Percentiles rank a stretch among this genome's conserved stretches.
Evolutionary conservation across 2,888 invertebrate species (phyloP).

Genomic region (Clivina fossor): DNA sequence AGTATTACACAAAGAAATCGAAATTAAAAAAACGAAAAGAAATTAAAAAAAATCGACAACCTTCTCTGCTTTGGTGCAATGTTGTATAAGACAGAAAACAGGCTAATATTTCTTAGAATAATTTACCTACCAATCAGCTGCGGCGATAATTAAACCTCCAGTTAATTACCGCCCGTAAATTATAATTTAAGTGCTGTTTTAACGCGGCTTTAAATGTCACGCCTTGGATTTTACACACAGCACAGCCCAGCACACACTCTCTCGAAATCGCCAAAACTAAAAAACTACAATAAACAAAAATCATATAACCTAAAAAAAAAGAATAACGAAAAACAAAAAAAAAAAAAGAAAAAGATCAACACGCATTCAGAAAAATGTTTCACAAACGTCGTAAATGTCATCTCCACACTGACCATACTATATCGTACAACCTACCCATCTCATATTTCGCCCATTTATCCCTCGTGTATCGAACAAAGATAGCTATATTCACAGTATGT

Average conservation of each 20-base stretch:
- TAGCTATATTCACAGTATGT: not conserved
- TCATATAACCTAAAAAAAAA: constrained; percentile 19
- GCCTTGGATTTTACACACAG: constrained; percentile 51
- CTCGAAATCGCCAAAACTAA: constrained; percentile 46
- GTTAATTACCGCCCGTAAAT: constrained; percentile 55
- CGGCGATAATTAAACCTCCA: constrained; percentile 51
- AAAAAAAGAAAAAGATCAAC: constrained; percentile 1
- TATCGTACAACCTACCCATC: constrained; percentile 3
- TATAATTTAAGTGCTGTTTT: constrained; percentile 55
- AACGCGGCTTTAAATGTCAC: constrained; percentile 55
- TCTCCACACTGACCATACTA: constrained; percentile 6
- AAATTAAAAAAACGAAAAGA: too few species aligned
- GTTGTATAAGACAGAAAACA: too few species aligned
- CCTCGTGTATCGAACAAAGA: constrained; percentile 8
- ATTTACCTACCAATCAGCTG: constrained; percentile 51
- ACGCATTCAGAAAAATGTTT: constrained; percentile 17
- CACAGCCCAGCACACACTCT: constrained; percentile 47
- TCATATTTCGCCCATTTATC: not conserved
- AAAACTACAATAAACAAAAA: constrained; percentile 41
- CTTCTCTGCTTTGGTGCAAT: too few species aligned
- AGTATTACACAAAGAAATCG: too few species aligned
- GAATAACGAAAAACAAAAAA: not conserved
- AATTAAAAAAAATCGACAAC: too few species aligned
- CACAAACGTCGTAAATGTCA: constrained; percentile 34
- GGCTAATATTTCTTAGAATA: constrained; percentile 50